A percentile compares a stretch with the other conserved stretches of the same genome.
Evolutionary conservation across 2,113 vertebrate species (phyloP).

Genomic region (Syngnathoides biaculeatus): DNA sequence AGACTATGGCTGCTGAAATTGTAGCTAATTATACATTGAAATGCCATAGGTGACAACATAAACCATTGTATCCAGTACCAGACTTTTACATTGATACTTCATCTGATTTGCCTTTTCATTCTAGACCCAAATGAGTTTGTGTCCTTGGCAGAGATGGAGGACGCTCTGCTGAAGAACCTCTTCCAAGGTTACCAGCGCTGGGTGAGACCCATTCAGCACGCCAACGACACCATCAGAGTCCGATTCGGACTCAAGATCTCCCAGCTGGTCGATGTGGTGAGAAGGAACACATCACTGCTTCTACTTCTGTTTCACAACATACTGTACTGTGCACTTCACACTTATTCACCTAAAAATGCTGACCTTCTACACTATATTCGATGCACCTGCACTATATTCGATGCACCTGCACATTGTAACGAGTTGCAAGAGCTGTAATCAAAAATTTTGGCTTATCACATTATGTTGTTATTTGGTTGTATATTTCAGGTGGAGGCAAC

Average conservation of each 20-base stretch:
- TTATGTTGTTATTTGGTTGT: background rate
- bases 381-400: background rate
- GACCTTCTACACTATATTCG: background rate
- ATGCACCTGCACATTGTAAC: background rate
- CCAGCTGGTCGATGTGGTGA: slow-evolving; percentile 96
- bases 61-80: background rate
- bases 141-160: slow-evolving; percentile 86
- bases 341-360: background rate
- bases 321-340: background rate
- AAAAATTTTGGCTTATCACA: background rate
- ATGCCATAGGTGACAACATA: background rate
- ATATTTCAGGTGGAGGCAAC: no score
- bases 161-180: slow-evolving; percentile 80
- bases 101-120: background rate
- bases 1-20: background rate
- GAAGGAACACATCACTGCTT: slow-evolving; percentile 31
- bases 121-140: slow-evolving; percentile 69
- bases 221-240: slow-evolving; percentile 88
- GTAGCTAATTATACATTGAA: background rate
- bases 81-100: background rate
- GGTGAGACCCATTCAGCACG: slow-evolving; percentile 86
- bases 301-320: background rate
- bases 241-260: slow-evolving; percentile 95
- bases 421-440: background rate
- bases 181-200: slow-evolving; percentile 94